Evolutionary conservation across 1,140 invertebrate species (phyloP), one percentile per base, ranked within the genome.

Genomic region (Nasonia vitripennis): DNA sequence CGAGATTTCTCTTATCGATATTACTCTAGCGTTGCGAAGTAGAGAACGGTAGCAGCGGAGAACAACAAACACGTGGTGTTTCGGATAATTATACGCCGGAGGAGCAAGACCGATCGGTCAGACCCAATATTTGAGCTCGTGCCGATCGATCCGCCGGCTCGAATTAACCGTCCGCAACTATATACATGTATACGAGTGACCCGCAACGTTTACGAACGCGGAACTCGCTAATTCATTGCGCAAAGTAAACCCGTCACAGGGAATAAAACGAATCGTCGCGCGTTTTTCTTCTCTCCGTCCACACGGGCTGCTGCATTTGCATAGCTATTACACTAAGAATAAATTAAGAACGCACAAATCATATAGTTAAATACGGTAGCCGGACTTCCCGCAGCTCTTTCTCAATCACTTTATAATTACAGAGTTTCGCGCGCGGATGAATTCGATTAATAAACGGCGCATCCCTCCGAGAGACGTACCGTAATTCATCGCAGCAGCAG

Each of bases 291-390:
- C 20, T 62, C 17, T 62, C 55, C 6, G 1, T 62, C 55, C 5
- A 51, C 48, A 3, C 14, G 5, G 0, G 10, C 10, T 27, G 27
- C 27, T 27, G 14, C 14, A 55, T 62, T 62, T 62, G 17, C 55
- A 62, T 62, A 62, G 55, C 55, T 62, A 62, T 62, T 62, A 20
- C 55, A 62, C n/a, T 17, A 17, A 62, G 55, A 62, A 62, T 62
- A 62, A 62, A 62, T 62, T 62, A n/a, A 62, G 55, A 62, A 62
- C 20, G 55, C 55, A 62, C 55, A 62, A 62, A 62, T 62, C 55
- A 62, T 62, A 62, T 62, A 62, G 55, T n/a, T 62, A n/a, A 62
- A 62, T n/a, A 20, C 55, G 20, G 55, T 62, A 62, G 55, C 55
- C 17, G 20, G 55, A 62, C 55, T 62, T 62, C 20, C 55, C 55